Percentiles rank a stretch among this genome's conserved stretches.
Conservation (phyloP, 2,888 invertebrate genomes). For the Phrixothrix hirtus region DNA sequence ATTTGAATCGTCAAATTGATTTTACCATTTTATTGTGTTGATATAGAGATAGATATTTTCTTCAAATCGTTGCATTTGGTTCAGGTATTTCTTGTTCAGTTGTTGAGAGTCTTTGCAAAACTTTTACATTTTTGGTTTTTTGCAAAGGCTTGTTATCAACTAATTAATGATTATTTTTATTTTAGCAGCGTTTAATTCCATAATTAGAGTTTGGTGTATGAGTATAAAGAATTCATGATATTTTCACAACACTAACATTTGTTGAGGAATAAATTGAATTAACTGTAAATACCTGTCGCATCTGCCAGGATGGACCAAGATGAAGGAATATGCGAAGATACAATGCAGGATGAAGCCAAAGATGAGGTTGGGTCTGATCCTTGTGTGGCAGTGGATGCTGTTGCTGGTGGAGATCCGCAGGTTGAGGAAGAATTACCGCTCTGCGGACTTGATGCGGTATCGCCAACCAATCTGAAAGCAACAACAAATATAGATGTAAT, state of each 20-base stretch:
- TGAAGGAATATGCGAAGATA: constrained; percentile 48
- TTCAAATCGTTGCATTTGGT: too few species aligned
- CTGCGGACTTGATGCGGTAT: constrained; percentile 58
- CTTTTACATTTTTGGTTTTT: too few species aligned
- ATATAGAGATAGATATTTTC: too few species aligned
- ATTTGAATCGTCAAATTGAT: too few species aligned
- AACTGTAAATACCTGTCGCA: constrained; percentile 41
- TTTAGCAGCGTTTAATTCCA: too few species aligned
- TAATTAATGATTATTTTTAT: too few species aligned
- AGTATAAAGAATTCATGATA: too few species aligned
- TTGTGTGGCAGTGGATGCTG: constrained; percentile 42
- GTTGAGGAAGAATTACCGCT: constrained; percentile 65
- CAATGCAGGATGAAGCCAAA: constrained; percentile 43
- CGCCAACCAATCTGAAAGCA: constrained; percentile 54
- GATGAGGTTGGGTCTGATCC: constrained; percentile 45
- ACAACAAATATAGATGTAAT: not conserved
- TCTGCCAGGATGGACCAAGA: constrained; percentile 52
- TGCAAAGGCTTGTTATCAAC: too few species aligned
- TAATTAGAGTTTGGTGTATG: too few species aligned
- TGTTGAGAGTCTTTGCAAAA: too few species aligned
- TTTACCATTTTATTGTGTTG: too few species aligned
- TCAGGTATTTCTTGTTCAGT: not conserved
- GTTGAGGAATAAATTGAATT: constrained; percentile 1
- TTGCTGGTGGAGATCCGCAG: constrained; percentile 62
- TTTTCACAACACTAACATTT: not conserved